phyloP scores from a whole-genome alignment of 2,888 invertebrate species.

The Drosophila buzzatii region DNA sequence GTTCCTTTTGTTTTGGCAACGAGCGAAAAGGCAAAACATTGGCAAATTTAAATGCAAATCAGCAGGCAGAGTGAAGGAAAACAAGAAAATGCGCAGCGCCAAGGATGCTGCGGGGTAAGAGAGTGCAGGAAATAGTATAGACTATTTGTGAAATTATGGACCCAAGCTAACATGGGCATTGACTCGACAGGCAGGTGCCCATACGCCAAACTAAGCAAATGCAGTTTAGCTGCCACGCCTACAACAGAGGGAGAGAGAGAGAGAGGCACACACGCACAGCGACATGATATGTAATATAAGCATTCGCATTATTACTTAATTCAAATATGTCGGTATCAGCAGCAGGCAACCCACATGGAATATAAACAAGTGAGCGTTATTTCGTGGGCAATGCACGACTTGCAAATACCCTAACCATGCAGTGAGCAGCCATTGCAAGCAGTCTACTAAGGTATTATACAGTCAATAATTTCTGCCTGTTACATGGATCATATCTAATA shows the following conservation, averaged over 20 bases:
- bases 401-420: neutral
- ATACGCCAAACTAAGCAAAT: conserved; percentile 35
- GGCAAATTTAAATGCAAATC: conserved; percentile 80
- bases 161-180: conserved; percentile 2
- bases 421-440: neutral
- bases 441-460: neutral
- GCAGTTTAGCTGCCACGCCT: conserved; percentile 37
- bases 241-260: neutral
- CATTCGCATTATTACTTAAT: conserved; percentile 20
- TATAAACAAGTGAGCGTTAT: neutral
- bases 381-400: neutral
- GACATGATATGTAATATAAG: conserved; percentile 15
- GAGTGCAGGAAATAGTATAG: conserved; percentile 45
- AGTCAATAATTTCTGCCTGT: too few species aligned
- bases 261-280: neutral
- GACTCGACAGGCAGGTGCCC: conserved; percentile 21
- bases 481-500: too few species aligned
- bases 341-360: conserved; percentile 9
- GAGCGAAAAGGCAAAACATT: conserved; percentile 79
- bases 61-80: conserved; percentile 56
- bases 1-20: conserved; percentile 65
- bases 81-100: conserved; percentile 30
- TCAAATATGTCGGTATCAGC: conserved; percentile 16
- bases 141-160: conserved; percentile 56
- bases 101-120: neutral